Conservation (phyloP, 2,113 vertebrate species). For the Campylomormyrus tamandua region DNA sequence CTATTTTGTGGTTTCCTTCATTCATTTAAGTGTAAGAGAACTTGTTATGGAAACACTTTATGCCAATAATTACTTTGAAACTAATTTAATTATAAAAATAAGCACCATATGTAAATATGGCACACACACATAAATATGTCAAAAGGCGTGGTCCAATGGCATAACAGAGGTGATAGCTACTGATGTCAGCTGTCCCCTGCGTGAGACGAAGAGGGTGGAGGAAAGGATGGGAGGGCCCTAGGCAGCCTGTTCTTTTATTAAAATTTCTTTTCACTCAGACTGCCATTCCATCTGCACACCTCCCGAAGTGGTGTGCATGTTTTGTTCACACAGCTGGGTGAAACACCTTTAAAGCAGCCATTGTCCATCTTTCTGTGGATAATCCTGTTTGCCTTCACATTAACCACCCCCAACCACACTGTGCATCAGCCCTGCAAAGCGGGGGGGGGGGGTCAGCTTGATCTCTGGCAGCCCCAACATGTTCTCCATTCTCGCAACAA, state of each 20-base stretch:
- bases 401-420: conserved; percentile 36
- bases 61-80: background rate
- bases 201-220: conserved; percentile 1
- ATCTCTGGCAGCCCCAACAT: conserved; percentile 57
- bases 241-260: background rate
- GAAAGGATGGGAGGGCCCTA: background rate
- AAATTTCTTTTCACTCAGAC: background rate
- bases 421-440: conserved; percentile 46
- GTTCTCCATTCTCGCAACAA: conserved; percentile 46
- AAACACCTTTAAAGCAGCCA: conserved; percentile 68
- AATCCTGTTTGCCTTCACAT: conserved; percentile 71
- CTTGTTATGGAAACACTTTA: background rate
- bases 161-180: background rate
- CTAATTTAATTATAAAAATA: background rate
- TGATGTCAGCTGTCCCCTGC: conserved; percentile 7
- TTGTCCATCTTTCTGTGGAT: conserved; percentile 65
- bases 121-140: conserved; percentile 24
- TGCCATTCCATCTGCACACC: background rate
- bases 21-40: background rate
- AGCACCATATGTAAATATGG: background rate
- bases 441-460: conserved; percentile 52
- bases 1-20: background rate
- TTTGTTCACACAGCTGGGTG: conserved; percentile 60
- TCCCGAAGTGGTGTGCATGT: conserved; percentile 30
- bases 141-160: background rate